Evolutionary conservation across 1,140 invertebrate species (phyloP).

Genomic region (Maniola jurtina): DNA sequence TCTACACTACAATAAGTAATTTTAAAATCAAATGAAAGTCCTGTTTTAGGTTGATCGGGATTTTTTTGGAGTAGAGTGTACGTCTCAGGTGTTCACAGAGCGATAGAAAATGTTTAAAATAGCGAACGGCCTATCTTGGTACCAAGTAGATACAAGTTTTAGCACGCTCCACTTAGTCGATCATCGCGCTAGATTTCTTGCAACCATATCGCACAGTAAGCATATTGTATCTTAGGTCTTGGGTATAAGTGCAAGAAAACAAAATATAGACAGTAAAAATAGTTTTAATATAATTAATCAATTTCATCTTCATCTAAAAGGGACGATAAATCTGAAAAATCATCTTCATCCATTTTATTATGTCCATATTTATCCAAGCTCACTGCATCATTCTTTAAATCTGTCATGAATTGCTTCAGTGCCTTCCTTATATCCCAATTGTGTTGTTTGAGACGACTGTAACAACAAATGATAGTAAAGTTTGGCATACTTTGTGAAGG

Average conservation of each 20-base stretch:
- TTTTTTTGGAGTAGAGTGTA: too few species aligned
- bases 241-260: background rate
- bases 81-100: too few species aligned
- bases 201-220: too few species aligned
- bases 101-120: too few species aligned
- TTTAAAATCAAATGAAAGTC: too few species aligned
- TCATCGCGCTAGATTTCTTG: too few species aligned
- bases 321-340: constrained; percentile 40
- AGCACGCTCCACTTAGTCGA: too few species aligned
- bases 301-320: constrained; percentile 36
- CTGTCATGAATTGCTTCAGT: constrained; percentile 32
- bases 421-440: constrained; percentile 48
- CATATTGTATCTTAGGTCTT: too few species aligned
- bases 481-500: background rate
- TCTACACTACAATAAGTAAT: too few species aligned
- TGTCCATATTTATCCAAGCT: constrained; percentile 28
- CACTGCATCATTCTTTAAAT: constrained; percentile 40
- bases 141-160: too few species aligned
- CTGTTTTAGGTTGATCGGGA: too few species aligned
- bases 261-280: background rate
- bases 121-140: too few species aligned
- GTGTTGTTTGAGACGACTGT: constrained; percentile 43
- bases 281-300: constrained; percentile 32
- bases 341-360: constrained; percentile 25
- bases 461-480: constrained; percentile 17